Conservation (phyloP, 1,140 invertebrate species). For the Drosophila lowei region DNA sequence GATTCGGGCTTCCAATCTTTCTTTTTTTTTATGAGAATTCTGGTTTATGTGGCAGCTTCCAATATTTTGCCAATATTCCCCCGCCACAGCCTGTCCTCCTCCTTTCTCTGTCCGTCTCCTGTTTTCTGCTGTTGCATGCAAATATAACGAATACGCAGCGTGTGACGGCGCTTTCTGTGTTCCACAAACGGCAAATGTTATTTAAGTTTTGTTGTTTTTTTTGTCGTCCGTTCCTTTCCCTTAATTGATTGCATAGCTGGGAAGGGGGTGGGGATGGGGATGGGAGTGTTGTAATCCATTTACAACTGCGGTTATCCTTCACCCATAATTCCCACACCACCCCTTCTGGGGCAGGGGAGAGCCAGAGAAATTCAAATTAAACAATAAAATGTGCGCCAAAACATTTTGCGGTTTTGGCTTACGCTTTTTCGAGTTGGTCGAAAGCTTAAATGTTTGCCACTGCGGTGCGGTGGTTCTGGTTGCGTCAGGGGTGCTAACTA, state of each 20-base stretch:
- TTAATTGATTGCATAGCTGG: constrained; percentile 37
- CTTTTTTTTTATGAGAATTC: constrained; percentile 40
- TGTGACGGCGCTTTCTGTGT: constrained; percentile 7
- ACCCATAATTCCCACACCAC: background rate
- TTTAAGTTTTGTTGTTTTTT: constrained; percentile 24
- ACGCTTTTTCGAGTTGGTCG: constrained; percentile 9
- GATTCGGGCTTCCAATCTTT: background rate
- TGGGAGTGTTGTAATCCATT: constrained; percentile 40
- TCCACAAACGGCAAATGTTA: constrained; percentile 26
- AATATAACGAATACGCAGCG: constrained; percentile 57
- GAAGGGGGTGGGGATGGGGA: background rate
- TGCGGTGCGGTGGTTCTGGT: background rate
- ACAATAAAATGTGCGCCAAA: constrained; percentile 62
- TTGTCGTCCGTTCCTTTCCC: background rate
- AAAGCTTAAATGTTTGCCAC: constrained; percentile 12
- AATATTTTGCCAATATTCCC: too few relatives aligned
- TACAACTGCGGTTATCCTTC: constrained; percentile 38
- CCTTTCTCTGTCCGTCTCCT: background rate
- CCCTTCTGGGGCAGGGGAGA: background rate
- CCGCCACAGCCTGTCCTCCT: background rate
- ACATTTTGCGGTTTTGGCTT: constrained; percentile 50
- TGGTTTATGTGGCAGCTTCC: background rate
- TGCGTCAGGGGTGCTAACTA: background rate
- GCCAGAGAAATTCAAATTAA: constrained; percentile 57
- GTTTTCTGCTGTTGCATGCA: constrained; percentile 27